Base-by-base conservation (phyloP, 2,888 invertebrate species). In the Aspidiotus destructor region DNA sequence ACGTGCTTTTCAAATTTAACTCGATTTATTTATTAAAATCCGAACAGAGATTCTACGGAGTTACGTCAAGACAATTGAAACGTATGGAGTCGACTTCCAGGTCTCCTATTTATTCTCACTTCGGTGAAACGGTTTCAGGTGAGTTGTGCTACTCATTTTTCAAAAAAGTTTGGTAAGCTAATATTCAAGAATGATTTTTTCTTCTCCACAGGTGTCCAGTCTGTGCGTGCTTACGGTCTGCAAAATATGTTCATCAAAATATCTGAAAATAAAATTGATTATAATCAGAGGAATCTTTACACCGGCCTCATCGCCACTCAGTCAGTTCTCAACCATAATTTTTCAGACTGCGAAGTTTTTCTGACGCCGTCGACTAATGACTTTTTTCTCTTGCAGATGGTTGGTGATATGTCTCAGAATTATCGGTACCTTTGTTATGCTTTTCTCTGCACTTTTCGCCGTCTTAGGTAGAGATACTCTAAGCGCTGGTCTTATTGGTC, bases 31-130 rank as follows among this genome's bases (percentile, higher is more conserved):
- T n/a, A n/a, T n/a, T n/a, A n/a, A n/a, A n/a, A n/a, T n/a, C n/a
- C n/a, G n/a, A n/a, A n/a, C n/a, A n/a, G n/a, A n/a, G 92, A 73
- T 93, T 95, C 80, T 98, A 95, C 80, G 92, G 97, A 72, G 87
- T 92, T 3, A 88, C 94, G 0, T 96, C 96, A 6, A 81, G 97
- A 28, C 97, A 98, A 77, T 79, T 98, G 73, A 96, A 96, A 80
- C 84, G 98, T 62, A 80, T 98, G 70, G 93, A 96, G 77, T 95
- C 95, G 0, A 87, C 95, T 0, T 92, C 93, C 1, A 83, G 95
- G 69, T 97, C 97, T 44, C 98, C 97, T 0, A 93, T 98, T 75
- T 98, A 94, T 80, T 94, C 95, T 10, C 96, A 96, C 79, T 96
- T 98, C 76, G 88, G 92, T 28, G 98, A 98, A 81, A 94, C 92